A percentile compares a stretch with the other conserved stretches of the same genome.
These are phyloP conservation scores for Erebia aethiops DNA, from an alignment of 2,888 invertebrate species.

Conservation along the genomic window DNA sequence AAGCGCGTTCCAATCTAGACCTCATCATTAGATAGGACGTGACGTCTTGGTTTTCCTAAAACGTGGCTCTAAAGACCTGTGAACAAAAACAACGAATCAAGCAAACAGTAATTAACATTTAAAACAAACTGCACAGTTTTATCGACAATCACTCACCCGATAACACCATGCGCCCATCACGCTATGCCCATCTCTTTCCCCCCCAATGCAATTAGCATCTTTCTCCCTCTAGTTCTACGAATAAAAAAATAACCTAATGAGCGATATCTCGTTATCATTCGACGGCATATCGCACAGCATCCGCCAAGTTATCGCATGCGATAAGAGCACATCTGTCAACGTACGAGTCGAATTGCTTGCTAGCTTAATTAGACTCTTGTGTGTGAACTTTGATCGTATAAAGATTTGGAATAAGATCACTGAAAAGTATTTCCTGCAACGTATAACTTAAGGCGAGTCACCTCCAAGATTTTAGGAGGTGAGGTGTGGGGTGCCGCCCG, in stretches of 20 bases:
- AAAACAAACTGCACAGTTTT: constrained; percentile 33
- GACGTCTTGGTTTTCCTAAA: background rate
- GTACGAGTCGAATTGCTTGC: constrained; percentile 51
- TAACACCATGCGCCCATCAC: constrained; percentile 70
- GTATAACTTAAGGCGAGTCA: too few relatives aligned
- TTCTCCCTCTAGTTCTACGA: constrained; percentile 57
- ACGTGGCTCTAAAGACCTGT: background rate
- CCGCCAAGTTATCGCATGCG: constrained; percentile 61
- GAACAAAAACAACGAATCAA: constrained; percentile 10
- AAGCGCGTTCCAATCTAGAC: too few relatives aligned
- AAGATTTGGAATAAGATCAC: constrained; percentile 22
- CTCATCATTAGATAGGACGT: too few relatives aligned
- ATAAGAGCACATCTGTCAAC: constrained; percentile 68
- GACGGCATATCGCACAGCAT: constrained; percentile 62
- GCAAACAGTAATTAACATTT: constrained; percentile 25
- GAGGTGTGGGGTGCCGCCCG: too few relatives aligned
- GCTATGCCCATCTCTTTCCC: constrained; percentile 57
- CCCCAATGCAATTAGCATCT: constrained; percentile 50
- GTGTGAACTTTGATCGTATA: constrained; percentile 23
- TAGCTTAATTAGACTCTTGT: constrained; percentile 29
- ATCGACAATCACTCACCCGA: constrained; percentile 50
- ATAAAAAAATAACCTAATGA: constrained; percentile 72
- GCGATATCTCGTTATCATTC: constrained; percentile 55
- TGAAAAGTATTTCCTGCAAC: constrained; percentile 3
- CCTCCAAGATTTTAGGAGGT: too few relatives aligned